A percentile compares a stretch with the other conserved stretches of the same genome.
Conservation (phyloP, 2,888 invertebrate genomes). For the Drosophila peninsularis region DNA sequence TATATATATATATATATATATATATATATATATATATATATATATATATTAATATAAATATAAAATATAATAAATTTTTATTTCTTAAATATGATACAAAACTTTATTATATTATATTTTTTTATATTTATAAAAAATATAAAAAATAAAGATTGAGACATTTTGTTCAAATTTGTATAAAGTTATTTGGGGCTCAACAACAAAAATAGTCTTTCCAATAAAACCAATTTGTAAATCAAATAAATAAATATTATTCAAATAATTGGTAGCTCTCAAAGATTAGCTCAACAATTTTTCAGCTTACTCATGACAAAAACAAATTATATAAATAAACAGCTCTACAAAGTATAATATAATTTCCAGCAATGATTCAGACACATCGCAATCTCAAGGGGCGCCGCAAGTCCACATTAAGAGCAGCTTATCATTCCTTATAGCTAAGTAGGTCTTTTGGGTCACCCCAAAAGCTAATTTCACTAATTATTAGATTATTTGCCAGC, state of each 20-base stretch:
- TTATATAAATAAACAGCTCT: background rate
- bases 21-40: too few relatives aligned
- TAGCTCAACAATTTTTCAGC: background rate
- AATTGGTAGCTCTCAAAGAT: background rate
- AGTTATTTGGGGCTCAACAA: too few relatives aligned
- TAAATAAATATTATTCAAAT: background rate
- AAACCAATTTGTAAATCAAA: background rate
- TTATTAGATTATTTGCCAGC: conserved; percentile 66
- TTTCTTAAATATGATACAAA: too few relatives aligned
- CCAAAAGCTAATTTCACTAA: conserved; percentile 66
- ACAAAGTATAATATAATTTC: background rate
- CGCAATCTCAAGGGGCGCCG: background rate
- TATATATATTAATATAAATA: too few relatives aligned
- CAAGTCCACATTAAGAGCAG: background rate
- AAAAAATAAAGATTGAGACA: too few relatives aligned
- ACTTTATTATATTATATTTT: too few relatives aligned
- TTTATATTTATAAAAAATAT: too few relatives aligned
- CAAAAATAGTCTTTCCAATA: too few relatives aligned
- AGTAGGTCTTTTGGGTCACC: conserved; percentile 10
- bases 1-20: too few relatives aligned
- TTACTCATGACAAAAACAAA: background rate
- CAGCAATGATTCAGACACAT: background rate
- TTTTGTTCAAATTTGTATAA: too few relatives aligned
- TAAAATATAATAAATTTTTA: too few relatives aligned
- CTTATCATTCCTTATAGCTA: background rate